Percentiles rank a stretch among this genome's conserved stretches.
Conservation (phyloP, 1,140 invertebrate genomes). For the Drosophila watanabei region DNA sequence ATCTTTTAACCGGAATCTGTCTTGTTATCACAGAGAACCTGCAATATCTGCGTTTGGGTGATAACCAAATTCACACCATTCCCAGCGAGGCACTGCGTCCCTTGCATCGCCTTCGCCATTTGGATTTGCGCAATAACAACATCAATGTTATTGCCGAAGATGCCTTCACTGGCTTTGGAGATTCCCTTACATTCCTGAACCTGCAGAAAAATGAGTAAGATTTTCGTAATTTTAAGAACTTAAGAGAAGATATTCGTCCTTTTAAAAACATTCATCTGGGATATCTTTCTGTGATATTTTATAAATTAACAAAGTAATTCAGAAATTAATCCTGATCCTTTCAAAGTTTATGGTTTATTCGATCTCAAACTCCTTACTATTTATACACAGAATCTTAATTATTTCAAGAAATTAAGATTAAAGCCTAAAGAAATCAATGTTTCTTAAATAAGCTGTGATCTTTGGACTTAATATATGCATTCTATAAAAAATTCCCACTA, state of each 20-base stretch:
- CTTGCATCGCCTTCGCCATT: constrained; percentile 93
- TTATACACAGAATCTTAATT: background rate
- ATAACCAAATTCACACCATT: constrained; percentile 93
- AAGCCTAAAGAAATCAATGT: background rate
- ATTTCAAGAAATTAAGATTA: background rate
- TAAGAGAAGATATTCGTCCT: too few species aligned
- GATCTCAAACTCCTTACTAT: too few species aligned
- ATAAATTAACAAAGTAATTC: too few species aligned
- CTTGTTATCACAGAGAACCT: constrained; percentile 89
- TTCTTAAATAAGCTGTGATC: background rate
- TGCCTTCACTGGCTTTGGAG: constrained; percentile 95
- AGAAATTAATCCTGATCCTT: fast-evolving
- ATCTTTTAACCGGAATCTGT: background rate
- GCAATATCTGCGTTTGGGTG: constrained; percentile 94
- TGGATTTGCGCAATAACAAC: constrained; percentile 95
- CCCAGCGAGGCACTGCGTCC: constrained; percentile 92
- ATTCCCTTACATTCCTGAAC: constrained; percentile 95
- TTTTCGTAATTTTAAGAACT: constrained; percentile 41
- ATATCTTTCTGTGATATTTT: background rate
- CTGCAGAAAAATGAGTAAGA: constrained; percentile 95
- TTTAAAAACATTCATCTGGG: background rate
- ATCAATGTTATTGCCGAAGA: constrained; percentile 93
- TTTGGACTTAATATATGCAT: background rate
- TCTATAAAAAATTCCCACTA: background rate
- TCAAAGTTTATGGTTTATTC: background rate